phyloP scores from a whole-genome alignment of 2,888 invertebrate species.

The Euclidia mi region DNA sequence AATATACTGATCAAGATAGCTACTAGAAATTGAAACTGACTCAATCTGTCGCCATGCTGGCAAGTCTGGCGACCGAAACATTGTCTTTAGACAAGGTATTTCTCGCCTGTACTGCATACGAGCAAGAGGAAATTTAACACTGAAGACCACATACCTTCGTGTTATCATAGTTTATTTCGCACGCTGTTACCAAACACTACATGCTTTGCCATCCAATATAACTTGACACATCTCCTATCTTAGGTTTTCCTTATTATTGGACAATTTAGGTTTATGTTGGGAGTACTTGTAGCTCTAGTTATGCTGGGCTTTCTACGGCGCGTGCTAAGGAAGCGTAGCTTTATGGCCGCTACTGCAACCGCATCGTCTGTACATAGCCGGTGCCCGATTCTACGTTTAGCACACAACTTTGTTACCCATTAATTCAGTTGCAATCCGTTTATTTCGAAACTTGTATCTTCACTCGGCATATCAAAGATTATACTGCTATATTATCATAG shows the following conservation, averaged over 20 bases:
- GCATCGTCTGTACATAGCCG: slow-evolving; percentile 70
- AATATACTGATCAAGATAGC: slow-evolving; percentile 30
- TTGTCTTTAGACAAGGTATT: slow-evolving; percentile 44
- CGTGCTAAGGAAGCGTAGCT: slow-evolving; percentile 81
- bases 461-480: no score
- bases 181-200: slow-evolving; percentile 79
- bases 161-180: slow-evolving; percentile 85
- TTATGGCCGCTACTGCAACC: slow-evolving; percentile 80
- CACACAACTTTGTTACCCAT: slow-evolving; percentile 53
- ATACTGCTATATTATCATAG: no score
- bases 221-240: slow-evolving; percentile 53
- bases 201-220: slow-evolving; percentile 58
- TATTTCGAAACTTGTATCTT: slow-evolving; percentile 11
- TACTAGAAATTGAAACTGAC: slow-evolving; percentile 29
- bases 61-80: slow-evolving; percentile 34
- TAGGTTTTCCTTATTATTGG: slow-evolving; percentile 23
- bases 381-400: slow-evolving; percentile 70
- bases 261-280: slow-evolving; percentile 17
- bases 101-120: slow-evolving; percentile 44
- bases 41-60: slow-evolving; percentile 26
- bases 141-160: slow-evolving; percentile 74
- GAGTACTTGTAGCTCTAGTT: slow-evolving; percentile 59
- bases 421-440: slow-evolving; percentile 45
- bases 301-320: slow-evolving; percentile 65
- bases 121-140: slow-evolving; percentile 72